These are phyloP conservation scores for Lymantria monacha DNA, from an alignment of 2,888 invertebrate species.

Conservation along the genomic window DNA sequence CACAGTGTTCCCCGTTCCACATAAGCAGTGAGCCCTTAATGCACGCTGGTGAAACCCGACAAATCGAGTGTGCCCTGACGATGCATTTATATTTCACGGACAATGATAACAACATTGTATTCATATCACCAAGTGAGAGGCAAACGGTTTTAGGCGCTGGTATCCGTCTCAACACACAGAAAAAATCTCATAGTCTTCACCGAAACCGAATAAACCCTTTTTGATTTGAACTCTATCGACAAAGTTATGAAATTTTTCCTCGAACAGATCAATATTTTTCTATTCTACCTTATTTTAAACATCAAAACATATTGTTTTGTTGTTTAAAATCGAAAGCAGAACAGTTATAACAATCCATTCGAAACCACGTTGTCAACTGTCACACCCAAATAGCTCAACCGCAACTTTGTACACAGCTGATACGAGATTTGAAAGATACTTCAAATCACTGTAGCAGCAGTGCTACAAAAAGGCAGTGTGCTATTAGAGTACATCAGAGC, in stretches of 20 bases:
- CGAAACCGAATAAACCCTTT: slow-evolving; percentile 24
- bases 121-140: slow-evolving; percentile 75
- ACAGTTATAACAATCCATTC: slow-evolving; percentile 1
- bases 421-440: background rate
- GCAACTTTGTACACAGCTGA: slow-evolving; percentile 5
- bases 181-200: slow-evolving; percentile 11
- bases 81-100: slow-evolving; percentile 61
- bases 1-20: slow-evolving; percentile 67
- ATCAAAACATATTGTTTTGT: background rate
- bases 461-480: slow-evolving; percentile 5
- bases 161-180: slow-evolving; percentile 40
- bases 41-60: slow-evolving; percentile 68
- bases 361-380: background rate
- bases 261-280: background rate
- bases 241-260: background rate
- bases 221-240: background rate
- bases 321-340: slow-evolving; percentile 11
- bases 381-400: slow-evolving; percentile 3
- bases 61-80: slow-evolving; percentile 62
- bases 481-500: slow-evolving; percentile 12
- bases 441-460: slow-evolving; percentile 1
- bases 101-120: slow-evolving; percentile 53
- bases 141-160: slow-evolving; percentile 64
- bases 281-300: background rate
- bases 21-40: slow-evolving; percentile 76